Evolutionary conservation across 1,140 invertebrate species (phyloP), one percentile per base, ranked within the genome.

Genomic region (Whitmania pigra): DNA sequence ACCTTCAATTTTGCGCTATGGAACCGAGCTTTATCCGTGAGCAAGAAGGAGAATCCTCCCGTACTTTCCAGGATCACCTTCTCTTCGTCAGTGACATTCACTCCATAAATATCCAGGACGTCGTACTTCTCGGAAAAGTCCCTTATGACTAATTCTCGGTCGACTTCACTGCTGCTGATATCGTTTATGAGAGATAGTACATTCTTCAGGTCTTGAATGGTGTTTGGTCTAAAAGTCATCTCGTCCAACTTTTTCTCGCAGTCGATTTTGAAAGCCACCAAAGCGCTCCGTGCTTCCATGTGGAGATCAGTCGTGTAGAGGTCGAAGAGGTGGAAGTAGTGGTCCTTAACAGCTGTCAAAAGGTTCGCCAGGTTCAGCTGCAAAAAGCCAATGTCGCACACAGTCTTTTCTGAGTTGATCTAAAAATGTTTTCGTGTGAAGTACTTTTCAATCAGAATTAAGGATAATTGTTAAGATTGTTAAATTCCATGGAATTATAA

Each of bases 21-120:
- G 73, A 81, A 79, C 72, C 83, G 83, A 9, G 82, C 80, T 60
- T 82, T 80, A n/a, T 78, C 76, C 13, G 81, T 77, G 4, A 84
- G 75, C 5, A 80, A 78, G 68, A 79, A 74, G 81, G 82, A 84
- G 40, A 78, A 75, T 49, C 78, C 75, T 20, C 75, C 74, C 71
- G 83, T 75, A 31, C 76, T 76, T n/a, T 74, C 60, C 57, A 78
- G 77, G 40, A 78, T 67, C 6, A 49, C 43, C n/a, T 43, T 70
- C 25, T 70, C 69, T 22, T 70, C 69, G 20, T 40, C 71, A 25
- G 29, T 43, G 9, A 78, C 71, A 22, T 20, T 49, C 13, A 70
- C 53, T 17, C 43, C 31, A 22, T 70, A 70, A 18, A 70, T 36
- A 18, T 53, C 22, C n/a, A 70, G 13, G 22, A 53, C 49, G 22